Evolutionary conservation across 2,888 invertebrate genomes (phyloP).

Genomic region (Chaitophorus viminalis): DNA sequence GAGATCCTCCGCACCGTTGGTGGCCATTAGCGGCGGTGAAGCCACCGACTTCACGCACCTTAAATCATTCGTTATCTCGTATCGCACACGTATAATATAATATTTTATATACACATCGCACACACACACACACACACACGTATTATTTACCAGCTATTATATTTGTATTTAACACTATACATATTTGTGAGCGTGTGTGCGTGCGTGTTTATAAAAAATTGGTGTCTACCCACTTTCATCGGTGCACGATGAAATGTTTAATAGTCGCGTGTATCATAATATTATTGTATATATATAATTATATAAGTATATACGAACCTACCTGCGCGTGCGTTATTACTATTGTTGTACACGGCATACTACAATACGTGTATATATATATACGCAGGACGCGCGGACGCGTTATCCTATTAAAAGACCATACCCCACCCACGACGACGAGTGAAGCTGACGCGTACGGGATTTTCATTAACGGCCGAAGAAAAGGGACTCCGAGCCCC

Average conservation of each 20-base stretch:
- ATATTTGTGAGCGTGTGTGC: too few relatives aligned
- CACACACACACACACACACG: not conserved
- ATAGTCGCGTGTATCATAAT: not conserved
- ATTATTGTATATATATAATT: not conserved
- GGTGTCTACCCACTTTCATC: not conserved
- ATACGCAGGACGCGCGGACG: not conserved
- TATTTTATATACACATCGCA: too few relatives aligned
- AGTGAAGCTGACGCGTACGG: not conserved
- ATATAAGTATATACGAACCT: not conserved
- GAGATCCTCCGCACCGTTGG: not conserved
- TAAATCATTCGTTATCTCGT: not conserved
- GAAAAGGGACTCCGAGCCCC: not conserved
- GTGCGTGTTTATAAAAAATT: not conserved
- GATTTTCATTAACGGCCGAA: conserved; percentile 6
- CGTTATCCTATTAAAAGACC: not conserved
- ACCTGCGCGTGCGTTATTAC: not conserved
- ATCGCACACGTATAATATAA: not conserved
- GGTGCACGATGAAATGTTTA: not conserved
- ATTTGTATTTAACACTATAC: too few relatives aligned
- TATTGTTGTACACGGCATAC: not conserved
- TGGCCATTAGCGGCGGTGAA: not conserved
- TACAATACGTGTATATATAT: not conserved
- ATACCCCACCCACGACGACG: conserved; percentile 18
- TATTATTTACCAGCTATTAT: not conserved
- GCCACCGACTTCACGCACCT: conserved; percentile 6